Percentiles rank a stretch among this genome's conserved stretches.
Conservation (phyloP, 2,797 vertebrate species). For the Anguilla anguilla region DNA sequence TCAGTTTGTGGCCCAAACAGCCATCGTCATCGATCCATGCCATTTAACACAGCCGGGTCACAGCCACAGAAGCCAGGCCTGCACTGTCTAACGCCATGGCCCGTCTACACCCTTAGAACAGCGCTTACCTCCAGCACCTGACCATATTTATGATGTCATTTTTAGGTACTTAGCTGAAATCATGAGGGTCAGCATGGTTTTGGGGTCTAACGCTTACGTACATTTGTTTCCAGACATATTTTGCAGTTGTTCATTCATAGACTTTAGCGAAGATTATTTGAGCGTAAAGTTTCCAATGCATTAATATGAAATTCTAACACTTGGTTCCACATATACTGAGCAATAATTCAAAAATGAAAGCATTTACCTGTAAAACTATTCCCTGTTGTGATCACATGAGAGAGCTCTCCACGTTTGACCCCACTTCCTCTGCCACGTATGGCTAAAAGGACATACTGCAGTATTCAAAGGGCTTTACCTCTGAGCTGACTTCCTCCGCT, state of each 20-base stretch:
- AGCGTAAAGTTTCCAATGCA: background rate
- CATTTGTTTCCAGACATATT: background rate
- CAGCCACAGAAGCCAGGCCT: background rate
- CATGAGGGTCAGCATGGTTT: background rate
- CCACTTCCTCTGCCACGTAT: background rate
- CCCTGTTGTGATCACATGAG: too few relatives aligned
- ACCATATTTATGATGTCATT: background rate
- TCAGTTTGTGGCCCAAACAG: background rate
- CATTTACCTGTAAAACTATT: background rate
- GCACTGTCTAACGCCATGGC: background rate
- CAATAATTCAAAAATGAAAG: background rate
- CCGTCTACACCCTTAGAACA: background rate
- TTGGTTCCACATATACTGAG: background rate
- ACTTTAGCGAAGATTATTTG: background rate
- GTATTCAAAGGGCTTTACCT: slow-evolving; percentile 40
- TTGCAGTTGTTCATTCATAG: background rate
- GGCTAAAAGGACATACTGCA: background rate
- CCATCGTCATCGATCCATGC: background rate
- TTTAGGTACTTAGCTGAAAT: background rate
- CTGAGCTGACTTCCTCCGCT: slow-evolving; percentile 78
- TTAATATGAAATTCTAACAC: background rate
- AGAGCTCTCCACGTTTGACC: background rate
- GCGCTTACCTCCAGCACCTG: too few relatives aligned
- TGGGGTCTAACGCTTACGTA: background rate
- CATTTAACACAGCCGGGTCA: background rate